Conservation (phyloP, 2,888 invertebrate genomes). For the Agriopis aurantiaria region DNA sequence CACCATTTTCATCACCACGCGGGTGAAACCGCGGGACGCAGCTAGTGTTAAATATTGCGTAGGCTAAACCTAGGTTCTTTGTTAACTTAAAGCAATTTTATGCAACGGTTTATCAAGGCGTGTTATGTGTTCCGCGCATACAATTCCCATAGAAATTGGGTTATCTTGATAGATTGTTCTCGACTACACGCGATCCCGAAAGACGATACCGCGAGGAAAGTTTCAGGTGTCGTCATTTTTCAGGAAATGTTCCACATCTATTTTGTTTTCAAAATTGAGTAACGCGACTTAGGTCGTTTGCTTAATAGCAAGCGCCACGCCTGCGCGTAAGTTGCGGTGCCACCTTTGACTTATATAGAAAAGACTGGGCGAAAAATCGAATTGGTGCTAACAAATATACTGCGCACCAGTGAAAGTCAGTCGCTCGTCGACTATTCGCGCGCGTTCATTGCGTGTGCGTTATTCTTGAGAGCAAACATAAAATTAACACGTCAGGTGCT, state of each 20-base stretch:
- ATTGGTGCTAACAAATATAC: too few species aligned
- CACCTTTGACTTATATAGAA: too few species aligned
- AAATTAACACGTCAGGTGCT: too few species aligned
- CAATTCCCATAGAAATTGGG: conserved; percentile 77
- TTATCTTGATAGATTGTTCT: conserved; percentile 81
- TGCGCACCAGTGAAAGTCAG: too few species aligned
- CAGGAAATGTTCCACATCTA: conserved; percentile 3
- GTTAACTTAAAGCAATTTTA: conserved; percentile 19
- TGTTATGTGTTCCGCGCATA: conserved; percentile 61
- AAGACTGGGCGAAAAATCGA: too few species aligned
- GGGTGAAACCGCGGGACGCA: too few species aligned
- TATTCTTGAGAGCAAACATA: too few species aligned
- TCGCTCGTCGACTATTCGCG: too few species aligned
- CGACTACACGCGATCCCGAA: conserved; percentile 61
- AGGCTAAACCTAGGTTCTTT: too few species aligned
- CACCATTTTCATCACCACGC: too few species aligned
- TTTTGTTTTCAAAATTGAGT: neutral
- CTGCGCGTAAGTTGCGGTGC: neutral
- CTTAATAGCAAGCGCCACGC: neutral
- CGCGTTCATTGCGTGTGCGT: too few species aligned
- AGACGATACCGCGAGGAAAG: conserved; percentile 55
- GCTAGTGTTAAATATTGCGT: neutral
- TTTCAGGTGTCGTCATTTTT: conserved; percentile 51
- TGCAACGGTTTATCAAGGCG: conserved; percentile 41
- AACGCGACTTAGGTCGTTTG: too few species aligned